Conservation (phyloP, 2,888 invertebrate species). For the Pseudococcus longispinus region DNA sequence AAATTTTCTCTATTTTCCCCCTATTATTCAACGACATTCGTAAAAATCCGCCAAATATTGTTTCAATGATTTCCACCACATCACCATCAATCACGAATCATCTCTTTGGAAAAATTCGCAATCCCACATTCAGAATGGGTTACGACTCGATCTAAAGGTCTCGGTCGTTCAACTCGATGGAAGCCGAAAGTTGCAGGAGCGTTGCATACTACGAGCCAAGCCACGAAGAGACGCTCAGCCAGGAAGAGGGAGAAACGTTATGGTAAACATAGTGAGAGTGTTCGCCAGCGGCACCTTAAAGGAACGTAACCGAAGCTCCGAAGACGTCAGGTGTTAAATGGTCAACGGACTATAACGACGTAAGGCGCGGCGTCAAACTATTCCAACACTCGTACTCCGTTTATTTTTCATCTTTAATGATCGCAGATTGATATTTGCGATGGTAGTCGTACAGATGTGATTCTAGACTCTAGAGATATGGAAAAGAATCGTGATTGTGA, state of each 20-base stretch:
- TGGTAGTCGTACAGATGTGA: not conserved
- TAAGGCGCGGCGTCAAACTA: not conserved
- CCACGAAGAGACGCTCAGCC: not conserved
- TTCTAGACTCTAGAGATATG: not conserved
- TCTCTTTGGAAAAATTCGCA: not conserved
- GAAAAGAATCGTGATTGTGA: slow-evolving; percentile 44
- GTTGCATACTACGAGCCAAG: not conserved
- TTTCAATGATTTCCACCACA: not conserved
- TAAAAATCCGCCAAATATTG: no score
- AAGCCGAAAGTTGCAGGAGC: slow-evolving; percentile 37
- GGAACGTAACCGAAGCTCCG: slow-evolving; percentile 4
- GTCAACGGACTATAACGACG: slow-evolving; percentile 30
- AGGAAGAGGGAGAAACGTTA: slow-evolving; percentile 38
- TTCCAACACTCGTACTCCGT: not conserved
- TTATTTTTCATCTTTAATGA: not conserved
- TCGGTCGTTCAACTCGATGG: slow-evolving; percentile 38
- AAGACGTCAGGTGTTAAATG: slow-evolving; percentile 41
- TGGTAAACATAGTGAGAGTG: slow-evolving; percentile 30
- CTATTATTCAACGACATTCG: no score
- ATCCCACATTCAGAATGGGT: not conserved
- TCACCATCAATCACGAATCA: not conserved
- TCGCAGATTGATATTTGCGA: slow-evolving; percentile 39
- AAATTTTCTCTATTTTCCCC: no score
- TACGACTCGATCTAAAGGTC: not conserved
- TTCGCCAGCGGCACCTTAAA: slow-evolving; percentile 14